These are phyloP conservation scores for Drosophila infuscata DNA, from an alignment of 2,888 invertebrate species.

Conservation along the genomic window DNA sequence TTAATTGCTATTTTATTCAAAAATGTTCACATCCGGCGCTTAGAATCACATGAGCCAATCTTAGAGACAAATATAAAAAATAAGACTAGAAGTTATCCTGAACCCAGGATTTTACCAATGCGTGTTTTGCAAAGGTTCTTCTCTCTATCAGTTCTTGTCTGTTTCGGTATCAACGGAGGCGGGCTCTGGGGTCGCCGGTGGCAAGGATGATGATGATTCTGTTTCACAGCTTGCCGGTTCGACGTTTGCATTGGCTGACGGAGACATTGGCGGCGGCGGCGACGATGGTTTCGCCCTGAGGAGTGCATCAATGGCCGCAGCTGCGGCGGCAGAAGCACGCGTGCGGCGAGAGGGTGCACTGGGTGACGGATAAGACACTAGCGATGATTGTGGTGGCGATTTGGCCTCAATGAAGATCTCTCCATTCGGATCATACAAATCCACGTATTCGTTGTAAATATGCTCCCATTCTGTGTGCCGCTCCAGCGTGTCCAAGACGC, in stretches of 20 bases:
- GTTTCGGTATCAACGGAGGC: constrained; percentile 3
- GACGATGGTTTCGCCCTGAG: constrained; percentile 46
- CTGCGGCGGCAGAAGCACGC: constrained; percentile 43
- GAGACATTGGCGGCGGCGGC: background rate
- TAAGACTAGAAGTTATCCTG: background rate
- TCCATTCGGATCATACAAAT: constrained; percentile 83
- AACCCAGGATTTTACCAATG: background rate
- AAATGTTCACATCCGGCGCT: too few species aligned
- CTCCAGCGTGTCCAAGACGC: constrained; percentile 91
- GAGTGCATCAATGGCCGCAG: constrained; percentile 45
- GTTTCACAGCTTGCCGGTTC: constrained; percentile 18
- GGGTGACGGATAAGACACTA: constrained; percentile 17
- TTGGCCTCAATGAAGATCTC: constrained; percentile 42
- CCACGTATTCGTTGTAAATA: constrained; percentile 94
- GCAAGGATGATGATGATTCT: constrained; percentile 31
- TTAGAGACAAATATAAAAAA: background rate
- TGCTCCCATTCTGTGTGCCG: constrained; percentile 94
- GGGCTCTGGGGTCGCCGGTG: constrained; percentile 16
- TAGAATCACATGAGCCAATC: background rate
- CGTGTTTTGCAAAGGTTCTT: background rate
- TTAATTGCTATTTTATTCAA: too few species aligned
- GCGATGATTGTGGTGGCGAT: constrained; percentile 27
- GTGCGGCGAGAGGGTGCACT: constrained; percentile 32
- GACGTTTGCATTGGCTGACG: background rate
- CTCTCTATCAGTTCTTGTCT: constrained; percentile 24